phyloP scores from a whole-genome alignment of 2,113 vertebrate species.

The Pristiophorus japonicus region DNA sequence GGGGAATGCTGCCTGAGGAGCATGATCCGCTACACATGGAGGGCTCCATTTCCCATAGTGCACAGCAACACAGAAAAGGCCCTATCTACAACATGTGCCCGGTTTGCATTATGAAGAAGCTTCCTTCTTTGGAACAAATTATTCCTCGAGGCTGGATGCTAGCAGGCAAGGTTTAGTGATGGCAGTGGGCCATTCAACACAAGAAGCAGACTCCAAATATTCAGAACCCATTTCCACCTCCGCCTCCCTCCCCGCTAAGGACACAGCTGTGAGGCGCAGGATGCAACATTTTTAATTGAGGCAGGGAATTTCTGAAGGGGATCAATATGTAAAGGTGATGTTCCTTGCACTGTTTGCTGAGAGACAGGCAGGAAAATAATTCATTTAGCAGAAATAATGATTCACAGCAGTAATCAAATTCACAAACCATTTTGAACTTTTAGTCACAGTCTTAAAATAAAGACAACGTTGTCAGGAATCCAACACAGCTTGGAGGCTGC shows the following conservation, averaged over 20 bases:
- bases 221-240: background rate
- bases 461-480: background rate
- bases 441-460: background rate
- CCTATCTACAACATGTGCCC: background rate
- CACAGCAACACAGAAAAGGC: background rate
- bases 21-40: background rate
- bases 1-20: background rate
- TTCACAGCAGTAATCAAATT: slow-evolving; percentile 27
- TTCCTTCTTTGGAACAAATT: background rate
- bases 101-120: background rate
- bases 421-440: slow-evolving; percentile 6
- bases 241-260: too few species aligned
- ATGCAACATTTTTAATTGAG: background rate
- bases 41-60: background rate
- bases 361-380: background rate
- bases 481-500: background rate
- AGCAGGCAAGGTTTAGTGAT: background rate
- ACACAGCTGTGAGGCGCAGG: too few species aligned
- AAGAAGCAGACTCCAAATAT: background rate
- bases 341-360: background rate
- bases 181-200: background rate
- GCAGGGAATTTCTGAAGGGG: background rate
- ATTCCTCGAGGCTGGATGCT: too few species aligned
- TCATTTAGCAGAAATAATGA: background rate
- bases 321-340: background rate